Base-by-base conservation (phyloP, 2,888 invertebrate genomes). In the Endomychus coccineus region DNA sequence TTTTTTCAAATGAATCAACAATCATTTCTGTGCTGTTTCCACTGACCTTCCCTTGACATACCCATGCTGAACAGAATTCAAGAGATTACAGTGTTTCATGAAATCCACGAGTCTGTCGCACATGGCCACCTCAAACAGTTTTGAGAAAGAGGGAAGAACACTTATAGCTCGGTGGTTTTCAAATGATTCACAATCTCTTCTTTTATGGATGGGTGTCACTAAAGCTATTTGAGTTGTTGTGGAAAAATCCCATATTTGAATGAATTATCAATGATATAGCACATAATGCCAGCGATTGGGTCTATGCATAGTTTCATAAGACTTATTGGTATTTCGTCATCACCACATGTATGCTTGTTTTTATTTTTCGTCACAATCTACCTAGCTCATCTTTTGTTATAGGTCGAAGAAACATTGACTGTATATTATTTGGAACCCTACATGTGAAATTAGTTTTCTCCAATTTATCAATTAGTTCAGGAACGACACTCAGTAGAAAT, bases 41-140 rank as follows among this genome's bases (percentile, higher is more conserved):
- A n/a, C n/a, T n/a, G n/a, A n/a, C n/a, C n/a, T n/a, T n/a, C n/a
- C n/a, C n/a, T n/a, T n/a, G n/a, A n/a, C n/a, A n/a, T n/a, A n/a
- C n/a, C n/a, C n/a, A n/a, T n/a, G n/a, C n/a, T n/a, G n/a, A n/a
- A n/a, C n/a, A n/a, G n/a, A n/a, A n/a, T 15, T 29, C 15, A 29
- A 29, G 11, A 21, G 10, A 19, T 31, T 31, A 7, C 31, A 31
- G 10, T 11, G 14, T 13, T 31, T 31, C 21, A 31, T 31, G 31
- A 31, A 31, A n/a, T 22, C 14, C 13, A 31, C 19, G 10, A 31
- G 14, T 9, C 31, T 31, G 9, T 31, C 21, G 13, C 11, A 12
- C 27, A 27, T 27, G 11, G 14, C 27, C 14, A 27, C 13, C 14
- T 31, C 31, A 31, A 31, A 31, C 9, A 31, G 14, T 31, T 31